Evolutionary conservation across 2,888 invertebrate species (phyloP).

Genomic region (Philopedon plagiatum): DNA sequence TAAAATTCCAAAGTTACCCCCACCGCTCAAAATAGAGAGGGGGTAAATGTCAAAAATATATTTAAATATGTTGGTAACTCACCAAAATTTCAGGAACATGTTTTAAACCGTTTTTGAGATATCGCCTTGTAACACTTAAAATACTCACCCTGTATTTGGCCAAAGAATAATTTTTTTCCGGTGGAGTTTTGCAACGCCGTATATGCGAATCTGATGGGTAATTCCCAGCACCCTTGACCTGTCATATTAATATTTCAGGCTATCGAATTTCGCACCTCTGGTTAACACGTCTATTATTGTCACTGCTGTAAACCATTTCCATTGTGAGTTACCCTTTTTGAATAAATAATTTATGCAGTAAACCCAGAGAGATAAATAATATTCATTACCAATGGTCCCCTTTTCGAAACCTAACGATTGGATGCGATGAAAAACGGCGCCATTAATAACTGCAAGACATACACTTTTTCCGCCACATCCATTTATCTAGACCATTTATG

Average conservation of each 20-base stretch:
- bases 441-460: constrained; percentile 53
- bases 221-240: background rate
- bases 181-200: no score
- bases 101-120: no score
- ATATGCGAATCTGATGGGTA: background rate
- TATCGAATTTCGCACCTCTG: background rate
- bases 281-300: constrained; percentile 19
- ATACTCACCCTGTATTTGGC: no score
- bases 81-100: no score
- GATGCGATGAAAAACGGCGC: constrained; percentile 50
- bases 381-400: constrained; percentile 41
- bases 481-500: constrained; percentile 51
- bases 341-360: constrained; percentile 33
- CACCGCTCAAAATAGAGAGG: no score
- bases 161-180: no score
- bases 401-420: constrained; percentile 41
- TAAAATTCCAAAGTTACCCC: no score
- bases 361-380: constrained; percentile 44
- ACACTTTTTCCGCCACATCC: constrained; percentile 53
- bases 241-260: background rate
- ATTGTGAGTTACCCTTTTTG: constrained; percentile 25
- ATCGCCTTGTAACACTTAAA: no score
- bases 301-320: constrained; percentile 30
- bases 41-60: no score
- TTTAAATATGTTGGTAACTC: no score